Base-by-base conservation (phyloP, 2,113 vertebrate genomes). In the Trochalopteron elliotii region DNA sequence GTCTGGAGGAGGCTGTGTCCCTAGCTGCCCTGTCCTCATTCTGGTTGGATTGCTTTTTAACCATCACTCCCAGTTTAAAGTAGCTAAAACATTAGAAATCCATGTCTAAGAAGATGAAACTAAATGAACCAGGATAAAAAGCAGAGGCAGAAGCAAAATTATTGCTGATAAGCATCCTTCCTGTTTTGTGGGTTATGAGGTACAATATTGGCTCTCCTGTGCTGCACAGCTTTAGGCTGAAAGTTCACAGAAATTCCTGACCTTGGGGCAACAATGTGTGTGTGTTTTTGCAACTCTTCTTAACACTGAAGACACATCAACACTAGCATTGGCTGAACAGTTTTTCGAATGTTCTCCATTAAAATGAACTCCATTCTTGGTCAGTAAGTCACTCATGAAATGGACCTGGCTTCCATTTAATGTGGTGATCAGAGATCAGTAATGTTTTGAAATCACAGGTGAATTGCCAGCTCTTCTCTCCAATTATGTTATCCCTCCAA, bases 391-490 rank as follows among this genome's bases (percentile, higher is more conserved):
- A 74, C 0, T 1, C 27, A 35, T 80, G 4, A 90, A 93, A 70
- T 52, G 60, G 86, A 77, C 42, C 27, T 74, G 88, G 47, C 39
- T 93, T 88, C 49, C 71, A 55, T 90, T 76, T 67, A 59, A 31
- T 18, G 7, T 40, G 37, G 57, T 55, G 90, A 70, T 70, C 5
- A 2, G 56, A 90, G 63, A 93, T 27, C 33, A 92, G 39, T 40
- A 90, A 50, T 30, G 40, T 68, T 74, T 86, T 84, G 55, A 89
- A 78, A 71, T 71, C 53, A 42, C 5, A 19, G 68, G 30, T 7
- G 3, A 78, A 74, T 45, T 85, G 68, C 76, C 83, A 95, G 69
- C 30, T 86, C 68, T 77, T 86, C 55, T 59, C 50, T 95, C 60
- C 75, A 95, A 16, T 33, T 64, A 57, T 67, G 70, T 69, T 61